These are phyloP conservation scores for Drosophila willistoni DNA, from an alignment of 1,140 invertebrate genomes.

Conservation along the genomic window DNA sequence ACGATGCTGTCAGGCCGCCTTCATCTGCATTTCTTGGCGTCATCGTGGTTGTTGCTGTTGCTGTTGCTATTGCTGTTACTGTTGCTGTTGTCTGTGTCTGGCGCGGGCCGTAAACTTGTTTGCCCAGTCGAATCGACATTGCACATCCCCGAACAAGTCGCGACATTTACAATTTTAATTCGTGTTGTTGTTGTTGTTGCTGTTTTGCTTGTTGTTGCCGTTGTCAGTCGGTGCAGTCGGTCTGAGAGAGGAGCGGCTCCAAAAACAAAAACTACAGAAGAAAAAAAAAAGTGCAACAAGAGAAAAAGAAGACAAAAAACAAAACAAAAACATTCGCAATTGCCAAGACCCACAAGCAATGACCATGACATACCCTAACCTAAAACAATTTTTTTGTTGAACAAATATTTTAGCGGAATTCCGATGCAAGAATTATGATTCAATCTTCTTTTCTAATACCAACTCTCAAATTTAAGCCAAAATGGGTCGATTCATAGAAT, in stretches of 20 bases:
- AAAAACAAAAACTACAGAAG: constrained; percentile 24
- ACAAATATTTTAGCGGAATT: too few relatives aligned
- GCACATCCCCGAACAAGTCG: constrained; percentile 57
- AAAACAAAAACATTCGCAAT: constrained; percentile 34
- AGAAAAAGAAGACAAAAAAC: constrained; percentile 14
- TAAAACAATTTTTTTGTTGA: neutral
- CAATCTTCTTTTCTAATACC: too few relatives aligned
- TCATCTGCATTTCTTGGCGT: constrained; percentile 79
- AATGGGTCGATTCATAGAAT: too few relatives aligned
- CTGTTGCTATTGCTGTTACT: constrained; percentile 10
- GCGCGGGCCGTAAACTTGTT: constrained; percentile 70
- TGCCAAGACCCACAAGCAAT: constrained; percentile 38
- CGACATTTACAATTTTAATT: constrained; percentile 80
- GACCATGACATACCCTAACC: constrained; percentile 38
- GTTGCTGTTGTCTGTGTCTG: constrained; percentile 46
- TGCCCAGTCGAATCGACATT: constrained; percentile 63
- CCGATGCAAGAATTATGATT: too few relatives aligned
- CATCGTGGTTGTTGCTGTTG: constrained; percentile 38
- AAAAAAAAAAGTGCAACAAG: constrained; percentile 21
- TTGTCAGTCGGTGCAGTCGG: constrained; percentile 31
- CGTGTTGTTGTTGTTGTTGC: constrained; percentile 57
- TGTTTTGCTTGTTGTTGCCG: constrained; percentile 32
- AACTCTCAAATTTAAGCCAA: too few relatives aligned
- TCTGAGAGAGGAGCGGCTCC: constrained; percentile 48
- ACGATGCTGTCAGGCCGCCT: constrained; percentile 59